phyloP scores from a whole-genome alignment of 2,113 vertebrate species.

The Mobula hypostoma region DNA sequence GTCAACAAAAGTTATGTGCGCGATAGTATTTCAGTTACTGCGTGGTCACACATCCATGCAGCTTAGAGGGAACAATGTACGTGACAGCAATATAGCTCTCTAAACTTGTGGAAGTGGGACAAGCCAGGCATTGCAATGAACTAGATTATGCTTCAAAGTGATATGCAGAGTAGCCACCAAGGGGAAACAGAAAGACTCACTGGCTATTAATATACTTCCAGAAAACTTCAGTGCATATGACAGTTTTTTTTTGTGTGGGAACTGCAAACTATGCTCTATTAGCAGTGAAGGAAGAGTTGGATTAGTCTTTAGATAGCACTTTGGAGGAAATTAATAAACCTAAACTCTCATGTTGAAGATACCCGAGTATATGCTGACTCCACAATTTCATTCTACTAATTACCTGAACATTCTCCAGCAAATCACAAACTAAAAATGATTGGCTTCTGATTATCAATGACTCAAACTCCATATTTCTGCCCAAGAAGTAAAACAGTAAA shows the following conservation, averaged over 20 bases:
- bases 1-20: no score
- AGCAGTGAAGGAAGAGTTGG: background rate
- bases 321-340: background rate
- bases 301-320: background rate
- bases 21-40: no score
- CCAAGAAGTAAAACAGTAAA: background rate
- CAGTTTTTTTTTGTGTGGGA: background rate
- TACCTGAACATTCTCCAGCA: background rate
- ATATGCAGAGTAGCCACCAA: background rate
- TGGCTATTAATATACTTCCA: background rate
- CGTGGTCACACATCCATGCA: no score
- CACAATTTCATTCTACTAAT: background rate
- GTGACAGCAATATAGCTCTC: background rate
- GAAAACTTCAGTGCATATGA: background rate
- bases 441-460: background rate
- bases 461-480: background rate
- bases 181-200: background rate
- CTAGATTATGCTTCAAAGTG: background rate
- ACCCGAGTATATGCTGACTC: background rate
- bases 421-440: background rate
- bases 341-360: background rate
- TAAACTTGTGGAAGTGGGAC: background rate
- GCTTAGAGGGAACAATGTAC: no score
- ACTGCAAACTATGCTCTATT: background rate
- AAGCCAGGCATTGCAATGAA: background rate